Conservation (phyloP, 2,113 vertebrate species). For the Hippolais icterina region DNA sequence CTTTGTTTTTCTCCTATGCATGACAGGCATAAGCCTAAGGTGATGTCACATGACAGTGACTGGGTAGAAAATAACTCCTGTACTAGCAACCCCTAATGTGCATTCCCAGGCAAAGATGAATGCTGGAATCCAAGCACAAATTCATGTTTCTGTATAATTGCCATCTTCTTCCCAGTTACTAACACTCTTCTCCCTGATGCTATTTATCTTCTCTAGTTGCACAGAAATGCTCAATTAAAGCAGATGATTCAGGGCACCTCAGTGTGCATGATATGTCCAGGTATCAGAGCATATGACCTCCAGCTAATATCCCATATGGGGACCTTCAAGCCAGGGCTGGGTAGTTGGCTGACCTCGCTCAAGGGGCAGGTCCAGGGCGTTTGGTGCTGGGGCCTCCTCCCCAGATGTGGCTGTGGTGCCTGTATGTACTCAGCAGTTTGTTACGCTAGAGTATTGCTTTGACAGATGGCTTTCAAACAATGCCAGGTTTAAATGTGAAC, state of each 20-base stretch:
- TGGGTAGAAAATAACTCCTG: neutral
- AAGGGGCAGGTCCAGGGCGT: neutral
- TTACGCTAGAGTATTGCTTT: neutral
- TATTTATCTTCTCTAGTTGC: neutral
- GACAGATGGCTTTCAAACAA: conserved; percentile 57
- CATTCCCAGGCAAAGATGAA: neutral
- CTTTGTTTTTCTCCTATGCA: neutral
- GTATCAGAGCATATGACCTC: neutral
- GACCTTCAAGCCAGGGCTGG: neutral
- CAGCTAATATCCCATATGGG: neutral
- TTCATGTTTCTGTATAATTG: neutral
- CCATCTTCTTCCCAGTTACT: neutral
- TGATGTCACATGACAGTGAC: neutral
- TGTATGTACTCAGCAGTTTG: neutral
- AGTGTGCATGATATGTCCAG: neutral
- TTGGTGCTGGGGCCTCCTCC: neutral
- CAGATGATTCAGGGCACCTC: neutral
- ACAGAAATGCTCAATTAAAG: neutral
- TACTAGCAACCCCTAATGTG: neutral
- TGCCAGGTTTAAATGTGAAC: conserved; percentile 59
- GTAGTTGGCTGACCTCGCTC: neutral
- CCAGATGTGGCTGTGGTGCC: neutral
- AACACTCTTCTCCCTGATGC: neutral
- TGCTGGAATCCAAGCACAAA: neutral
- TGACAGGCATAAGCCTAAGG: neutral